These are phyloP conservation scores for Melanchra persicariae DNA, from an alignment of 2,888 invertebrate species.

Conservation along the genomic window DNA sequence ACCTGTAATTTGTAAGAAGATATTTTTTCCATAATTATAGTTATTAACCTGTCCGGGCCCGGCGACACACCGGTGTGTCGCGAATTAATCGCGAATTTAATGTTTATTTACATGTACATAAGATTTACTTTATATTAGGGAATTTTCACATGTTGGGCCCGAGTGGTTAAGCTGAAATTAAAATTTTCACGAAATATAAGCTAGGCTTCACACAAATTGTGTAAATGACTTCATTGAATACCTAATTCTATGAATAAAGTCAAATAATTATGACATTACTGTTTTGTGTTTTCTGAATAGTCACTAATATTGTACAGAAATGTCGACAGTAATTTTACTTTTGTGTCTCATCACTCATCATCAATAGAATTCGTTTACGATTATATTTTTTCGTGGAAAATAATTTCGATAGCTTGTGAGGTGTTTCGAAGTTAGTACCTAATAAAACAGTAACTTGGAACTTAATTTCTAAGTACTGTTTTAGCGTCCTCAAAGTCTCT, in stretches of 20 bases:
- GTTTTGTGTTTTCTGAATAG: slow-evolving; percentile 18
- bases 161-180: background rate
- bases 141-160: too few species aligned
- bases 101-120: too few species aligned
- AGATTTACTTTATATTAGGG: too few species aligned
- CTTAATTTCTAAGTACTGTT: slow-evolving; percentile 48
- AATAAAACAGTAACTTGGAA: slow-evolving; percentile 43
- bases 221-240: slow-evolving; percentile 5
- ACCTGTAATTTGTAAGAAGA: slow-evolving; percentile 25
- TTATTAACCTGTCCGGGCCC: background rate
- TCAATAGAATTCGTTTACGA: slow-evolving; percentile 1
- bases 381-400: slow-evolving; percentile 3
- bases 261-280: background rate
- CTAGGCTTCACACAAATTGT: background rate
- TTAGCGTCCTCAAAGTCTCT: slow-evolving; percentile 37
- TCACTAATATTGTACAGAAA: slow-evolving; percentile 27
- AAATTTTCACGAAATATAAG: slow-evolving; percentile 12
- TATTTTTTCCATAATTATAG: slow-evolving; percentile 28
- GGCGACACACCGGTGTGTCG: too few species aligned
- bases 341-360: background rate
- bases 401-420: slow-evolving; percentile 20
- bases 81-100: too few species aligned
- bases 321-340: slow-evolving; percentile 7
- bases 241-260: slow-evolving; percentile 14
- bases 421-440: slow-evolving; percentile 26